These are phyloP conservation scores for Triplophysa dalaica DNA, from an alignment of 2,113 vertebrate genomes.

Conservation along the genomic window DNA sequence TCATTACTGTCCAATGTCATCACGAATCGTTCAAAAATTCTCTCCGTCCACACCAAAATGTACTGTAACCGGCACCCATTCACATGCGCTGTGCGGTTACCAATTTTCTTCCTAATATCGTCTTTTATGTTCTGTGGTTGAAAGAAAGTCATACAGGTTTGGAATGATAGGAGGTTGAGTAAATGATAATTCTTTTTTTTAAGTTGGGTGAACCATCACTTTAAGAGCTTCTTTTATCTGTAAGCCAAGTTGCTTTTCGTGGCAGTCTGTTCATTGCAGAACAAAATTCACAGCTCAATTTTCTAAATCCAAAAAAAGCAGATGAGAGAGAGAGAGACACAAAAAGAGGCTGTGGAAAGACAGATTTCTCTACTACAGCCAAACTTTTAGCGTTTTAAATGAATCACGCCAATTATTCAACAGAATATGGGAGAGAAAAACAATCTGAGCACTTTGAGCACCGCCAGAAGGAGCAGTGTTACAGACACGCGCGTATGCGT, in stretches of 20 bases:
- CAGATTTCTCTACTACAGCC: slow-evolving; percentile 38
- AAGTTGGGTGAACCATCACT: too few relatives aligned
- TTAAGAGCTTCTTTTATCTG: not conserved
- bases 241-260: too few relatives aligned
- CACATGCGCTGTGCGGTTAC: too few relatives aligned
- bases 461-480: slow-evolving; percentile 53
- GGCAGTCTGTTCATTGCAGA: not conserved
- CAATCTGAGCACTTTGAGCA: slow-evolving; percentile 55
- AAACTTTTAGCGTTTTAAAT: slow-evolving; percentile 53
- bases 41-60: too few relatives aligned
- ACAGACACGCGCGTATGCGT: slow-evolving; percentile 19
- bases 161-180: too few relatives aligned
- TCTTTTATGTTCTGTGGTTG: too few relatives aligned
- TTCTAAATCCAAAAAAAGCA: not conserved
- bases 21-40: too few relatives aligned
- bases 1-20: too few relatives aligned
- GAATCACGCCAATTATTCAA: slow-evolving; percentile 57
- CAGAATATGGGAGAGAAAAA: slow-evolving; percentile 46
- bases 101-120: too few relatives aligned
- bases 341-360: slow-evolving; percentile 17
- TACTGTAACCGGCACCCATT: too few relatives aligned
- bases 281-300: not conserved
- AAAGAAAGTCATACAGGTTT: too few relatives aligned
- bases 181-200: too few relatives aligned
- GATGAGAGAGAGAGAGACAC: not conserved